A percentile compares a stretch with the other conserved stretches of the same genome.
Conservation (phyloP, 37 sponge, comb jelly and placozoan species). For the Haliclona indistincta region DNA sequence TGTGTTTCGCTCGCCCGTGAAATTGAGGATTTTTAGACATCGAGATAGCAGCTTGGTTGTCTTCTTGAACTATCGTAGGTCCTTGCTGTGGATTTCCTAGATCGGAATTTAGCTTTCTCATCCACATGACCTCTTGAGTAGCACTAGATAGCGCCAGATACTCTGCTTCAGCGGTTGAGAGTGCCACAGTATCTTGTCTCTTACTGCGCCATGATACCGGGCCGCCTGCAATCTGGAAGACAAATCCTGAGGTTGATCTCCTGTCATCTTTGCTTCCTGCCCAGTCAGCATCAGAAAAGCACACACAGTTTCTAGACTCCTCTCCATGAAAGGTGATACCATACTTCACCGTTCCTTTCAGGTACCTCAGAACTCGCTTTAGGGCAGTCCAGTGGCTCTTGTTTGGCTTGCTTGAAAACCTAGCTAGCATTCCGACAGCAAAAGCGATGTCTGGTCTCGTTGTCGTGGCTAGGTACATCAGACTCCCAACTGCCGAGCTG, state of each 20-base stretch:
- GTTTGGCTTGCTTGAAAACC: slow-evolving; percentile 22
- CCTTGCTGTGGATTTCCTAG: not conserved
- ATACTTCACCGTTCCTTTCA: slow-evolving; percentile 16
- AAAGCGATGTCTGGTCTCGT: slow-evolving; percentile 46
- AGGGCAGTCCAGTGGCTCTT: slow-evolving; percentile 37
- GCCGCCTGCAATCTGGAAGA: slow-evolving; percentile 35
- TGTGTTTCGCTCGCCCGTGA: no score
- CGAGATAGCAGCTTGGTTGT: slow-evolving; percentile 37
- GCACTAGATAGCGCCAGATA: slow-evolving; percentile 31
- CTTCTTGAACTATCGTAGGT: slow-evolving; percentile 26
- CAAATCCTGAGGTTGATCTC: slow-evolving; percentile 43
- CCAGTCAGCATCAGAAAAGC: slow-evolving; percentile 41
- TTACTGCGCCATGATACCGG: slow-evolving; percentile 37
- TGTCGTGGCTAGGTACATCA: slow-evolving; percentile 29
- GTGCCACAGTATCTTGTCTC: slow-evolving; percentile 33
- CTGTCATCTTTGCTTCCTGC: slow-evolving; percentile 29
- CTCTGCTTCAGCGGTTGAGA: slow-evolving; percentile 48
- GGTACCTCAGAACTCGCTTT: slow-evolving; percentile 20
- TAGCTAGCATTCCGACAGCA: slow-evolving; percentile 7
- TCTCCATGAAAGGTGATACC: slow-evolving; percentile 1
- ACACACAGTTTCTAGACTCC: slow-evolving; percentile 5
- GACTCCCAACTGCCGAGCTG: slow-evolving; percentile 33
- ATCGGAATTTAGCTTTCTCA: slow-evolving; percentile 23
- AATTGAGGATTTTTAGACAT: slow-evolving; percentile 43
- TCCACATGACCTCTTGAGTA: slow-evolving; percentile 36